A percentile compares a stretch with the other conserved stretches of the same genome.
phyloP scores from a whole-genome alignment of 2,888 invertebrate genomes.

The Ophioninae sp. region DNA sequence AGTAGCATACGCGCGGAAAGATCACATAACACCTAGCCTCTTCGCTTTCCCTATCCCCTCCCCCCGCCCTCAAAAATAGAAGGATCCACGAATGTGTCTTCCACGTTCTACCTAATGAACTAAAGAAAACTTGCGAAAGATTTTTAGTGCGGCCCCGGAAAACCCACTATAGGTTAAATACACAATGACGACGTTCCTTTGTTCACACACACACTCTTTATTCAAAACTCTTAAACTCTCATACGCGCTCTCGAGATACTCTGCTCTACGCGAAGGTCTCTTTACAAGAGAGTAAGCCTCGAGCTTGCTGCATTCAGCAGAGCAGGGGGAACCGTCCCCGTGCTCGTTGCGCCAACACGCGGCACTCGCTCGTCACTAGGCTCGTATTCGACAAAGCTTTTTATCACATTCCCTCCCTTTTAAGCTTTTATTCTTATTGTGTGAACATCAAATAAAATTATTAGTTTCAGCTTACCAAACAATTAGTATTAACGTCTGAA shows the following conservation, averaged over 20 bases:
- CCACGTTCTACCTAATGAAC: too few relatives aligned
- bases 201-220: not conserved
- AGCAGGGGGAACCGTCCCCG: conserved; percentile 5
- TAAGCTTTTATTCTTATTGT: conserved; percentile 27
- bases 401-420: conserved; percentile 50
- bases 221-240: not conserved
- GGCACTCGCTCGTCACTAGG: not conserved
- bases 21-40: too few relatives aligned
- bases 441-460: conserved; percentile 32
- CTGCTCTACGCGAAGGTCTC: not conserved
- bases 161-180: too few relatives aligned
- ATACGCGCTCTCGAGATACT: not conserved
- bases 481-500: conserved; percentile 25
- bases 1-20: too few relatives aligned
- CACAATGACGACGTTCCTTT: not conserved
- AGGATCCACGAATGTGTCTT: too few relatives aligned
- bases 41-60: too few relatives aligned
- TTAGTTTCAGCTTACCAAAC: conserved; percentile 27
- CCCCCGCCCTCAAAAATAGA: too few relatives aligned
- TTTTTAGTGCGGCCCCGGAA: too few relatives aligned
- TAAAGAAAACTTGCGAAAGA: too few relatives aligned
- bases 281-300: not conserved
- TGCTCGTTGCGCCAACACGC: conserved; percentile 21
- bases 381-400: conserved; percentile 32
- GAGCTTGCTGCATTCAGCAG: conserved; percentile 7